These are phyloP conservation scores for Trachymyrmex septentrionalis DNA, from an alignment of 1,140 invertebrate species.

Conservation along the genomic window DNA sequence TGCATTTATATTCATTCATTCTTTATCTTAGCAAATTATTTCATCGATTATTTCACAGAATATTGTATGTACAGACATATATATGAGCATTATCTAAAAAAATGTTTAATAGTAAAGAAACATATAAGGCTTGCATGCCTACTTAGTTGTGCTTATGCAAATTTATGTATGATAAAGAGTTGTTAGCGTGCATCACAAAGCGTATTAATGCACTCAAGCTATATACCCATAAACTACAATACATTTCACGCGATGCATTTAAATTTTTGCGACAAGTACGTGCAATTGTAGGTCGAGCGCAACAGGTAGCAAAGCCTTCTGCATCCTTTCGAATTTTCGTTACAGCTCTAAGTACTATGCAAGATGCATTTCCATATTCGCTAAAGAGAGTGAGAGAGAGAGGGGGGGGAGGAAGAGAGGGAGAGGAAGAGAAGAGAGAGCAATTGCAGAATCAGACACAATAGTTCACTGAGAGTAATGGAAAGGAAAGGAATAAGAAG, in stretches of 20 bases:
- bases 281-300: conserved; percentile 33
- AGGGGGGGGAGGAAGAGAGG: background rate
- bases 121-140: background rate
- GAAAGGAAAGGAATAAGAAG: conserved; percentile 26
- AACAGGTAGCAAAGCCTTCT: conserved; percentile 69
- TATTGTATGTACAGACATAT: background rate
- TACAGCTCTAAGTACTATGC: background rate
- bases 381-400: background rate
- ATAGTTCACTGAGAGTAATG: background rate
- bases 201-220: background rate
- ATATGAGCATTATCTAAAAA: background rate
- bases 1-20: background rate
- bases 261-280: conserved; percentile 45
- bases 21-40: background rate
- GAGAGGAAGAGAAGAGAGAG: background rate
- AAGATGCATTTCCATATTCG: background rate
- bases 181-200: conserved; percentile 24
- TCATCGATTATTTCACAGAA: background rate
- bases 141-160: background rate
- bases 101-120: background rate
- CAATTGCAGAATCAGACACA: background rate
- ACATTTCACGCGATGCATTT: conserved; percentile 49
- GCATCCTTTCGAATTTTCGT: conserved; percentile 68
- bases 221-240: background rate
- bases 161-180: background rate